phyloP scores from a whole-genome alignment of 2,888 invertebrate genomes.

The Laspeyria flexula region DNA sequence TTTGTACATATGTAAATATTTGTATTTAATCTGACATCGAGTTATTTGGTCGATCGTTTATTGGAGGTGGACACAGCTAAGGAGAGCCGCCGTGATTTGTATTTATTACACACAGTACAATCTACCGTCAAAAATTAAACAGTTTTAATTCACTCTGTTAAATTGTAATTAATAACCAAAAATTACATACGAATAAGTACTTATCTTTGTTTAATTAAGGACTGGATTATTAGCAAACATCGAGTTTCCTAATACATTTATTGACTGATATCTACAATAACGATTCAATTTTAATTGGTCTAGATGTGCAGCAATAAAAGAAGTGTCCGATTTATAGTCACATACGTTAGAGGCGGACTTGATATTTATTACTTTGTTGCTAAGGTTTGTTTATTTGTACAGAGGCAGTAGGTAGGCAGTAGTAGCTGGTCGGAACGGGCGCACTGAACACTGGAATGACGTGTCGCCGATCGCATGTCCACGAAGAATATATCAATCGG shows the following conservation, averaged over 20 bases:
- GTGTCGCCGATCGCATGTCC: slow-evolving; percentile 84
- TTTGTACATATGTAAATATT: slow-evolving; percentile 80
- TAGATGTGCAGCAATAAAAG: slow-evolving; percentile 70
- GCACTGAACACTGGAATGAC: slow-evolving; percentile 61
- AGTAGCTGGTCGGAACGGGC: slow-evolving; percentile 39
- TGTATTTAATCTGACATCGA: slow-evolving; percentile 72
- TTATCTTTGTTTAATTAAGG: slow-evolving; percentile 19
- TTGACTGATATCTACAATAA: slow-evolving; percentile 70
- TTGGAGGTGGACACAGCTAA: slow-evolving; percentile 33
- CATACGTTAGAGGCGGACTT: slow-evolving; percentile 62
- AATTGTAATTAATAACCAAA: slow-evolving; percentile 21
- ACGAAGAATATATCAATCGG: slow-evolving; percentile 80
- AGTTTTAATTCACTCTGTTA: slow-evolving; percentile 12
- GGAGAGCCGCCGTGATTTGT: slow-evolving; percentile 41
- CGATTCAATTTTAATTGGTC: slow-evolving; percentile 69
- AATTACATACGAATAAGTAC: too few relatives aligned
- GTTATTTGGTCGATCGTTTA: slow-evolving; percentile 61
- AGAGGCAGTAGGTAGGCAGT: slow-evolving; percentile 42
- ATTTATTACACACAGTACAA: slow-evolving; percentile 21
- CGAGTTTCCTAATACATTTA: slow-evolving; percentile 47
- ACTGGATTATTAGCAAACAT: slow-evolving; percentile 46
- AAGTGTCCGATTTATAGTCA: slow-evolving; percentile 71
- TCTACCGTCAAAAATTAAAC: slow-evolving; percentile 17
- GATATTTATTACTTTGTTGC: slow-evolving; percentile 69
- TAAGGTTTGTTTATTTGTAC: slow-evolving; percentile 66